Conservation (phyloP, 1,140 invertebrate genomes). For the Drosophila novamexicana region DNA sequence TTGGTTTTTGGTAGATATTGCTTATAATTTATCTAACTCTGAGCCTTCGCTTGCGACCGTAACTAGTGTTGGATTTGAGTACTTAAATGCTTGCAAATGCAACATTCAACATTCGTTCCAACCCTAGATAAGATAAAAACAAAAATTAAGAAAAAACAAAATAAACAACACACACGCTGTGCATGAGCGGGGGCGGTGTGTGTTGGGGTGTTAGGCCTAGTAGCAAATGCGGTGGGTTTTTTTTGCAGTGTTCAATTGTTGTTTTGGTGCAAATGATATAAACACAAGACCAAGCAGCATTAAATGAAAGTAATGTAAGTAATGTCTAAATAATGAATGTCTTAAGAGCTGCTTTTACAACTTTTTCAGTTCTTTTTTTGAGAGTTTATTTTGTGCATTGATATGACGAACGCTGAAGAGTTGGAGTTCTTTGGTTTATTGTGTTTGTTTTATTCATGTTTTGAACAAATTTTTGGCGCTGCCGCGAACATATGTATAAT, state of each 20-base stretch:
- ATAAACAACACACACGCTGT: background rate
- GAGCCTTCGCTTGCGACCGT: background rate
- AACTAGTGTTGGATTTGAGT: conserved; percentile 21
- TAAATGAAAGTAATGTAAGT: conserved; percentile 35
- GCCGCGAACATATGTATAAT: conserved; percentile 40
- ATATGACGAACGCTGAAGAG: conserved; percentile 69
- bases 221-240: conserved; percentile 22
- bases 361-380: background rate
- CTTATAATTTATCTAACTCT: too few relatives aligned
- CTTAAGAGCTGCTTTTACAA: conserved; percentile 6
- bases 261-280: conserved; percentile 54
- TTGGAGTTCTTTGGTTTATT: conserved; percentile 15
- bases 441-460: conserved; percentile 4
- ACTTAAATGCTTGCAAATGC: background rate
- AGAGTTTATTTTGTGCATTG: conserved; percentile 58
- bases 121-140: conserved; percentile 31
- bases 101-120: conserved; percentile 31
- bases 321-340: conserved; percentile 19
- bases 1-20: background rate
- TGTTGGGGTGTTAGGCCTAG: conserved; percentile 1
- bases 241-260: conserved; percentile 16
- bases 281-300: conserved; percentile 63
- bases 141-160: background rate
- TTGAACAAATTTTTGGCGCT: conserved; percentile 8
- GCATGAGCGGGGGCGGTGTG: background rate